Evolutionary conservation across 2,113 vertebrate genomes (phyloP).

Genomic region (Bostrychus sinensis): DNA sequence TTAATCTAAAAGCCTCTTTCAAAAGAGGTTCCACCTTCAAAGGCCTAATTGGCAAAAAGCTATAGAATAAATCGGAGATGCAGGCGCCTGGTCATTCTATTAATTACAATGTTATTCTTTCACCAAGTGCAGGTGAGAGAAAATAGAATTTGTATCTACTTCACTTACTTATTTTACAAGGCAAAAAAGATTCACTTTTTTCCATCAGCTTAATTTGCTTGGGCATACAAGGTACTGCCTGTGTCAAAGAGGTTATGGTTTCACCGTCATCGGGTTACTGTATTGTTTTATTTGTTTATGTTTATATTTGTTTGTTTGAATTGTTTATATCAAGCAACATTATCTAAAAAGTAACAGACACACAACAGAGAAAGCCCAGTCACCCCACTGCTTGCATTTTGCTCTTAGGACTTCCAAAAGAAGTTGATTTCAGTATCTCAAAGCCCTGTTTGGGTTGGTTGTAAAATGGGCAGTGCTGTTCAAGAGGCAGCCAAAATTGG

Average conservation of each 20-base stretch:
- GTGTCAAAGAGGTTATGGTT: conserved; percentile 1
- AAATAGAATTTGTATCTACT: conserved; percentile 73
- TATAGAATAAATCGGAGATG: conserved; percentile 84
- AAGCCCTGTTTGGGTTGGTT: no score
- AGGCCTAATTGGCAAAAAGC: conserved; percentile 90
- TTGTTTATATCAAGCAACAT: no score
- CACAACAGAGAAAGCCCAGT: no score
- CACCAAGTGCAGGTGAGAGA: conserved; percentile 63
- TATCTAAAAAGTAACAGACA: no score
- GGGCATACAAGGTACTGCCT: conserved; percentile 40
- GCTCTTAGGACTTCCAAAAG: no score
- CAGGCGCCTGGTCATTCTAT: conserved; percentile 69
- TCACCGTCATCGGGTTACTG: no score
- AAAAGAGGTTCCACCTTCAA: conserved; percentile 88
- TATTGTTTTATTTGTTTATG: no score
- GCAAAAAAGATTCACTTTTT: conserved; percentile 38
- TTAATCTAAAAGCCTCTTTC: conserved; percentile 99
- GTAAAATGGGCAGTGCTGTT: no score
- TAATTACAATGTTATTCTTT: conserved; percentile 69
- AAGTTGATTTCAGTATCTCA: no score
- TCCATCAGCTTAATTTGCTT: conserved; percentile 48
- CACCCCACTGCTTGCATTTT: no score
- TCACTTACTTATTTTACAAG: conserved; percentile 68
- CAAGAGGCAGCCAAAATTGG: no score
- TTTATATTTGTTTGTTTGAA: no score